Percentiles rank a stretch among this genome's conserved stretches.
phyloP scores from a whole-genome alignment of 2,113 vertebrate genomes.

The Pycnonotus jocosus region DNA sequence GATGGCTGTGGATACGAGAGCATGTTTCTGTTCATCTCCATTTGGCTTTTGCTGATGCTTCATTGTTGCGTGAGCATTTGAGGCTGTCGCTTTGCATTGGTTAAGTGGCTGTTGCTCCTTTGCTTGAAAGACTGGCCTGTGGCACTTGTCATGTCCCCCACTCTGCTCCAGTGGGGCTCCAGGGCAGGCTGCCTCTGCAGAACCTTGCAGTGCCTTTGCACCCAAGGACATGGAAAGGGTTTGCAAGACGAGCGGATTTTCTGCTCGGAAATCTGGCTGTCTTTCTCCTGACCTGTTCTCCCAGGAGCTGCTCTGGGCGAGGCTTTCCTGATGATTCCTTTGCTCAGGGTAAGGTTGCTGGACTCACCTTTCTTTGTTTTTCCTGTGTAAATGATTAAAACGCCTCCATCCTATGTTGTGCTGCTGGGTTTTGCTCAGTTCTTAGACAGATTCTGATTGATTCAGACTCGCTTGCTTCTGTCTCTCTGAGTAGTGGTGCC shows the following conservation, averaged over 20 bases:
- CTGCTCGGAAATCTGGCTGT: neutral
- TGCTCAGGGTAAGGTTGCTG: neutral
- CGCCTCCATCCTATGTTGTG: neutral
- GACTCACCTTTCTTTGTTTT: neutral
- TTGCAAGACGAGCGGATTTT: neutral
- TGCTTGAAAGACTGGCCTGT: neutral
- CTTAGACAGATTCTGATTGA: neutral
- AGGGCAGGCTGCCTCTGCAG: neutral
- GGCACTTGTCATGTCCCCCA: neutral
- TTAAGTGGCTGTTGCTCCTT: neutral
- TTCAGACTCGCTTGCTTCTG: neutral
- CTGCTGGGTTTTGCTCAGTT: neutral
- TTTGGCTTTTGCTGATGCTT: conserved; percentile 41
- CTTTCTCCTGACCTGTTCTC: neutral
- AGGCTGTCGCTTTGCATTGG: neutral
- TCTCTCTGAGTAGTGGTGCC: neutral
- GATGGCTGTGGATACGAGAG: conserved; percentile 29
- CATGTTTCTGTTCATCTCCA: conserved; percentile 29
- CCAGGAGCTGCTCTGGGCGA: neutral
- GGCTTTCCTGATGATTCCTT: neutral
- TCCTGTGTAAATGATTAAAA: neutral
- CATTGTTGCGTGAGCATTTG: neutral
- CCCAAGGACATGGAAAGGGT: neutral
- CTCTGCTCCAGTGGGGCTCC: neutral
- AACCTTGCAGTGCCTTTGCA: neutral